A percentile compares a stretch with the other conserved stretches of the same genome.
Evolutionary conservation across 2,797 vertebrate species (phyloP).

Genomic region (Lagorchestes hirsutus): DNA sequence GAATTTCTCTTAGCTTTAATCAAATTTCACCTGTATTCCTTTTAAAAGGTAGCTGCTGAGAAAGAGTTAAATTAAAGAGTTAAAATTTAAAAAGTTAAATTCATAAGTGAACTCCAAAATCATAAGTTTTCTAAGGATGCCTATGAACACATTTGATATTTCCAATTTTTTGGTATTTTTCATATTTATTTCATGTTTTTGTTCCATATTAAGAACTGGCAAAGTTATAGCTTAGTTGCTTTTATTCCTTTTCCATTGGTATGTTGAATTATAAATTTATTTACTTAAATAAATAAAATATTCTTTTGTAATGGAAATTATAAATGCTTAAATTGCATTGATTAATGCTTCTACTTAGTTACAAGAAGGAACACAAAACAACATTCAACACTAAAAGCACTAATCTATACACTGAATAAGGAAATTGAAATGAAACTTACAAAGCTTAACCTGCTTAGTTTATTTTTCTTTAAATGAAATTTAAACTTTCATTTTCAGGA

Average conservation of each 20-base stretch:
- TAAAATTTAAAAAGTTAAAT: not conserved
- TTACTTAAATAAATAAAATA: not conserved
- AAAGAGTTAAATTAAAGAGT: not conserved
- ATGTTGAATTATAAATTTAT: not conserved
- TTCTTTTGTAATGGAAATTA: constrained; percentile 17
- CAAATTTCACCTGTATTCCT: not conserved
- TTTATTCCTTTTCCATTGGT: constrained; percentile 5
- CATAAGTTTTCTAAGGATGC: not conserved
- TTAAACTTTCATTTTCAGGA: not conserved
- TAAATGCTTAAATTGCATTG: not conserved
- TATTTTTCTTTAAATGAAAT: not conserved
- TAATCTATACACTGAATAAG: not conserved
- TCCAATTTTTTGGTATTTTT: not conserved
- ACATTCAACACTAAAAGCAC: not conserved
- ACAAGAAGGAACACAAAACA: not conserved
- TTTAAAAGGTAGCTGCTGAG: not conserved
- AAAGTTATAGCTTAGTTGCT: not conserved
- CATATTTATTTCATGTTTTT: not conserved
- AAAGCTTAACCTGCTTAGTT: not conserved
- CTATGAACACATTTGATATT: not conserved
- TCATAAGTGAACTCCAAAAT: not conserved
- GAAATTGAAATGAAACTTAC: not conserved
- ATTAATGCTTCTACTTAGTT: not conserved
- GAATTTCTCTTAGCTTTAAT: rapidly evolving
- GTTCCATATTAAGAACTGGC: not conserved